Evolutionary conservation across 2,797 vertebrate species (phyloP), one percentile per base, ranked within the genome.

Genomic region (Chlorospingus semifuscus): DNA sequence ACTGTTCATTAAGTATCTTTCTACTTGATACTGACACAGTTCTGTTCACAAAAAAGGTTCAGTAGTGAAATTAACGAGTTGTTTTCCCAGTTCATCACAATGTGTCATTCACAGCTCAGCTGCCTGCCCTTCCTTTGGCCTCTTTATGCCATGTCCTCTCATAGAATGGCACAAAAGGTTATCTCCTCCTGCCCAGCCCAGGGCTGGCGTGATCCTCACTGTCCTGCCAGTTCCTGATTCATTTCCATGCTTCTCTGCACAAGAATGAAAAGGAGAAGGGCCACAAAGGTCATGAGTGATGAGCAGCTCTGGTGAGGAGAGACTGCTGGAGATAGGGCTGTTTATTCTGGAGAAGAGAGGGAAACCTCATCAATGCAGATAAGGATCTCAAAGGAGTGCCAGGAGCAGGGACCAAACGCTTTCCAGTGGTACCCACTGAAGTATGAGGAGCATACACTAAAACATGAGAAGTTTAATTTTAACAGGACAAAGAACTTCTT

Each of bases 311-410:
- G 29, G 15, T 9, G 23, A 49, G 34, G 13, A 36, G 11, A 49
- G 11, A 56, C 11, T 26, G 19, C 0, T 0, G 20, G 37, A 63
- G 3, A 71, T 15, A 16, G 5, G 32, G 16, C 42, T 42, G 9
- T 6, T 74, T 13, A 26, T 10, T 44, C 60, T 46, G 24, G 29
- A 61, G 36, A 55, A 47, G 21, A 42, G 42, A 81, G 7, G 11
- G 2, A 8, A 15, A 44, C 21, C 6, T 37, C 56, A 16, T 14
- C 15, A 55, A 29, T 6, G 26, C 9, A 4, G 9, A 11, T 12
- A 42, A 42, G 5, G 10, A 47, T 21, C 19, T 29, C 49, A 76
- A 18, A 42, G 19, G 26, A 41, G 6, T 12, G 19, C 19, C 19
- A 49, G 19, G 11, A 68, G 14, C 9, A 53, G 4, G 29, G 29